Conservation (phyloP, 2,888 invertebrate species). For the Lasioglossum figueresi region DNA sequence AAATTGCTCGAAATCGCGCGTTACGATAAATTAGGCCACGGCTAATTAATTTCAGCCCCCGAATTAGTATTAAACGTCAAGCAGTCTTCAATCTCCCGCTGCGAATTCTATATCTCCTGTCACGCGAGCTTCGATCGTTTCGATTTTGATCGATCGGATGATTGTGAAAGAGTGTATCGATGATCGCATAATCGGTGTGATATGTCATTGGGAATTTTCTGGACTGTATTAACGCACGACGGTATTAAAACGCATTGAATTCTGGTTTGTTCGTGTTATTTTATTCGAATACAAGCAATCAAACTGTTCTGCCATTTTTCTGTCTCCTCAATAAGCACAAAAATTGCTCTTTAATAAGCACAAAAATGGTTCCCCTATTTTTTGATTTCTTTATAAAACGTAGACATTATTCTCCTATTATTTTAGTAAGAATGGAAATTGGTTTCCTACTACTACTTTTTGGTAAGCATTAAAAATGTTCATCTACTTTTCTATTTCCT, state of each 20-base stretch:
- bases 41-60: conserved; percentile 2
- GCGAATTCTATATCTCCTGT: not conserved
- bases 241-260: not conserved
- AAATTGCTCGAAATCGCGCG: not conserved
- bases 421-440: too few species aligned
- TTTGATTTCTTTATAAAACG: too few species aligned
- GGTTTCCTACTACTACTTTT: too few species aligned
- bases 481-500: too few species aligned
- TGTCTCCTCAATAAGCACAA: too few species aligned
- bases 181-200: not conserved
- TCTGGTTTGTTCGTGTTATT: not conserved
- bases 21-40: conserved; percentile 2
- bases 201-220: too few species aligned
- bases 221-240: not conserved
- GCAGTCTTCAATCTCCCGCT: not conserved
- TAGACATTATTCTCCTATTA: too few species aligned
- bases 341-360: too few species aligned
- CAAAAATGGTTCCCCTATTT: too few species aligned
- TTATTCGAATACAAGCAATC: not conserved
- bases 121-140: not conserved
- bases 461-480: too few species aligned
- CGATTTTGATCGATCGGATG: not conserved
- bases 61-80: not conserved
- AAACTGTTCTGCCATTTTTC: too few species aligned
- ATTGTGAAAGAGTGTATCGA: not conserved